Percentiles rank a stretch among this genome's conserved stretches.
These are phyloP conservation scores for Cheilosia grossa DNA, from an alignment of 2,888 invertebrate genomes.

Conservation along the genomic window DNA sequence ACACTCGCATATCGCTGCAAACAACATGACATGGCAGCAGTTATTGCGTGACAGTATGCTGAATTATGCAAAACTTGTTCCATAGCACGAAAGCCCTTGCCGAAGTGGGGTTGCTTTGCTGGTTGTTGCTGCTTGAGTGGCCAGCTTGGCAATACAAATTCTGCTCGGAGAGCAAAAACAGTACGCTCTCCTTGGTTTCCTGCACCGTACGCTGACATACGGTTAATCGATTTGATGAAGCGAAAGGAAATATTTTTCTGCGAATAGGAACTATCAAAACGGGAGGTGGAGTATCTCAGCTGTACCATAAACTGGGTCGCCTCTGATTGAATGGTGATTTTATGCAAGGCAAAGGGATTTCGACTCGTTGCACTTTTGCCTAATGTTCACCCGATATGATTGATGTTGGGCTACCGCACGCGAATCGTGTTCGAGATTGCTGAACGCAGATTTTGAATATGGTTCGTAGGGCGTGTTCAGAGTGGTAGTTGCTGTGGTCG, in stretches of 20 bases:
- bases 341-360: conserved; percentile 42
- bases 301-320: conserved; percentile 47
- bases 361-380: conserved; percentile 36
- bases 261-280: conserved; percentile 62
- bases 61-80: conserved; percentile 76
- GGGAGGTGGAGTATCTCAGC: conserved; percentile 22
- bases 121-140: conserved; percentile 21
- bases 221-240: conserved; percentile 43
- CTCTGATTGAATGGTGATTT: conserved; percentile 53
- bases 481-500: background rate
- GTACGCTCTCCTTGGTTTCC: conserved; percentile 12
- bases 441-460: background rate
- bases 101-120: background rate
- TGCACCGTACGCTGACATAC: conserved; percentile 40
- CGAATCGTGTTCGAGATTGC: conserved; percentile 19
- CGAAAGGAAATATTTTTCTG: conserved; percentile 55
- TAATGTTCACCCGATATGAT: conserved; percentile 41
- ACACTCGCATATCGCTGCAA: conserved; percentile 59
- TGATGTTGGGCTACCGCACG: conserved; percentile 26
- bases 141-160: conserved; percentile 8
- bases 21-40: conserved; percentile 73
- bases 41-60: conserved; percentile 75
- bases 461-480: background rate
- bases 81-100: conserved; percentile 59
- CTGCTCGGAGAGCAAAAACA: background rate